These are phyloP conservation scores for Pinna nobilis DNA, from an alignment of 1,140 invertebrate species.

Conservation along the genomic window DNA sequence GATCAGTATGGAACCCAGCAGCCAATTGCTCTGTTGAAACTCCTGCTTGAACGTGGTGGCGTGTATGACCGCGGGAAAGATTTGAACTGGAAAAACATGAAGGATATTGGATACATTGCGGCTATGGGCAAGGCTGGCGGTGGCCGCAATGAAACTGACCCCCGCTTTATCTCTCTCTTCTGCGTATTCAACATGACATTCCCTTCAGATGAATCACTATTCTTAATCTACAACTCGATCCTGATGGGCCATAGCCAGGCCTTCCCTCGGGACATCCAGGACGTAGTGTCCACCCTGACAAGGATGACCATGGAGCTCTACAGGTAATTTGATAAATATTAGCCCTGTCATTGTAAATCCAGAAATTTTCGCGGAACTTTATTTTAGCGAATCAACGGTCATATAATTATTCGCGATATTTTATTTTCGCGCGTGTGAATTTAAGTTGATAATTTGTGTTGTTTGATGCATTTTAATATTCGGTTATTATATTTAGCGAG, in stretches of 20 bases:
- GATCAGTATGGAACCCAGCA: slow-evolving; percentile 94
- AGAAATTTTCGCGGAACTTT: too few relatives aligned
- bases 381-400: too few relatives aligned
- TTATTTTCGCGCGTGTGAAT: too few relatives aligned
- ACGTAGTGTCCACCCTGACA: slow-evolving; percentile 81
- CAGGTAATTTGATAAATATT: slow-evolving; percentile 76
- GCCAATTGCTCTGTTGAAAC: slow-evolving; percentile 91
- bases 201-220: slow-evolving; percentile 80
- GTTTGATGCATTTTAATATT: too few relatives aligned
- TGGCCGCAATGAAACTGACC: slow-evolving; percentile 91
- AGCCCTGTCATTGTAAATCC: too few relatives aligned
- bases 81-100: slow-evolving; percentile 90
- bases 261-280: slow-evolving; percentile 82
- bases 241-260: slow-evolving; percentile 83
- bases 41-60: slow-evolving; percentile 89
- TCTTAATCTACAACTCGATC: slow-evolving; percentile 82
- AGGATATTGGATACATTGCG: slow-evolving; percentile 81
- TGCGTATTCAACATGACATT: slow-evolving; percentile 89
- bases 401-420: too few relatives aligned
- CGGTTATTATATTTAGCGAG: too few relatives aligned
- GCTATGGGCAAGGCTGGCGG: slow-evolving; percentile 85
- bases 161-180: slow-evolving; percentile 92
- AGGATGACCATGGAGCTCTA: slow-evolving; percentile 89
- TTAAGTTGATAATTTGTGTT: too few relatives aligned
- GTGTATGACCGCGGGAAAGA: slow-evolving; percentile 93